A percentile compares a stretch with the other conserved stretches of the same genome.
Conservation (phyloP, 2,888 invertebrate genomes). For the Eristalis intricaria region DNA sequence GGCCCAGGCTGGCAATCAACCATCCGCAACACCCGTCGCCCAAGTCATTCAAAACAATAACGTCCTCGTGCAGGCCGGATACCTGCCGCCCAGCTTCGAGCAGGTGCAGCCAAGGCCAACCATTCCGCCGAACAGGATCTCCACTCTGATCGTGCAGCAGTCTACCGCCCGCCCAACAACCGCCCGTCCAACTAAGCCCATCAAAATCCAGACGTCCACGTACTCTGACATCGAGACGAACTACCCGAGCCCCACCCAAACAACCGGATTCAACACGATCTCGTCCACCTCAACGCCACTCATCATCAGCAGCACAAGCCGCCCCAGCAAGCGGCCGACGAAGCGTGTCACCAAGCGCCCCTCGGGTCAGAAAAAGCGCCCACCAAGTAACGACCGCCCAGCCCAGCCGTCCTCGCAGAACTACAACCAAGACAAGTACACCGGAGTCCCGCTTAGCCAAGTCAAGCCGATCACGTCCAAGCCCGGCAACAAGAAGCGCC, state of each 20-base stretch:
- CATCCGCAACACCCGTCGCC: slow-evolving; percentile 16
- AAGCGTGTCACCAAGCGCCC: slow-evolving; percentile 68
- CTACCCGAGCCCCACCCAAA: slow-evolving; percentile 19
- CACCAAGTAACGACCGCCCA: slow-evolving; percentile 17
- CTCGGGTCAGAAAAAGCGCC: slow-evolving; percentile 73
- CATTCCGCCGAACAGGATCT: slow-evolving; percentile 17
- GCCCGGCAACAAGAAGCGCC: slow-evolving; percentile 75
- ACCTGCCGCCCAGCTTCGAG: slow-evolving; percentile 49
- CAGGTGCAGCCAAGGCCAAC: slow-evolving; percentile 42
- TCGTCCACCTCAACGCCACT: slow-evolving; percentile 72
- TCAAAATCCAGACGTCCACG: slow-evolving; percentile 11
- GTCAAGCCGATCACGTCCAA: slow-evolving; percentile 39
- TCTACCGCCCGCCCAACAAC: slow-evolving; percentile 34
- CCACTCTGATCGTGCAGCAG: slow-evolving; percentile 36
- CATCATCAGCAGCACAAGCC: slow-evolving; percentile 82
- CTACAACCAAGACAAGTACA: slow-evolving; percentile 76
- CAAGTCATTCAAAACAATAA: slow-evolving; percentile 40
- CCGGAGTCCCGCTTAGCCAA: slow-evolving; percentile 78
- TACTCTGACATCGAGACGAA: slow-evolving; percentile 35
- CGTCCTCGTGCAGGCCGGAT: slow-evolving; percentile 45
- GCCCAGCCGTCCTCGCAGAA: slow-evolving; percentile 15
- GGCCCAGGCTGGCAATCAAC: slow-evolving; percentile 16
- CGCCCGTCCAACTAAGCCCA: slow-evolving; percentile 18
- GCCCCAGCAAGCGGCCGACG: slow-evolving; percentile 74
- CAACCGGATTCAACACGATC: slow-evolving; percentile 3